Base-by-base conservation (phyloP, 2,797 vertebrate genomes). In the Ambastaia sidthimunki region DNA sequence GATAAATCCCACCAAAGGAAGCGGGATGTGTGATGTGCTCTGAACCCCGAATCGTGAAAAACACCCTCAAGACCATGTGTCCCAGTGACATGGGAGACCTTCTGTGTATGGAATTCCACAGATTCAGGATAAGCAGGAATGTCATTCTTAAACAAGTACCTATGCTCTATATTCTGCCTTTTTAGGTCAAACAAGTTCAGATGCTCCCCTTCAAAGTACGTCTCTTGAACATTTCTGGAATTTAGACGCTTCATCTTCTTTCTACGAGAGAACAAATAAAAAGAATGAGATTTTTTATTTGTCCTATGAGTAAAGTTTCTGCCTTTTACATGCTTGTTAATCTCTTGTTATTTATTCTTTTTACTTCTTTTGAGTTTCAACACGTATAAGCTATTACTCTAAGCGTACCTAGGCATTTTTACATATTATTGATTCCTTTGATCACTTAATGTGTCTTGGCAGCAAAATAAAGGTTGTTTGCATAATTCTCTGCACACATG, bases 1-100 rank as follows among this genome's bases (percentile, higher is more conserved):
- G 12, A 21, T 74, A 90, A 80, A 72, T 52, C 85, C 85, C 85
- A 91, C 88, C 88, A 92, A 23, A 86, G 5, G 41, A 87, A 65
- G 16, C 34, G 41, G 0, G 0, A 41, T 37, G 63, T 15, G 16
- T 67, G 7, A 0, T 11, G 0, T 4, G 19, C 15, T 52, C 11
- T 13, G 48, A 87, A 87, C 9, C 85, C 84, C 6, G 2, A 18
- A 12, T 78, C n/a, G 0, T 1, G 0, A 3, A 83, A 18, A 59
- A 86, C 82, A 50, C 52, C 72, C 4, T 15, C 0, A 63, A 87
- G 52, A 1, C 82, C 0, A 7, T 0, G 0, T 3, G 6, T 7
- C 0, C 68, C 3, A 1, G 89, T 91, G 73, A 88, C 87, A 13
- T 92, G 90, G 63, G 62, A 88, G 71, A 92, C 66, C 1, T 59